Base-by-base conservation (phyloP, 2,797 vertebrate species). In the Xyrichtys novacula region DNA sequence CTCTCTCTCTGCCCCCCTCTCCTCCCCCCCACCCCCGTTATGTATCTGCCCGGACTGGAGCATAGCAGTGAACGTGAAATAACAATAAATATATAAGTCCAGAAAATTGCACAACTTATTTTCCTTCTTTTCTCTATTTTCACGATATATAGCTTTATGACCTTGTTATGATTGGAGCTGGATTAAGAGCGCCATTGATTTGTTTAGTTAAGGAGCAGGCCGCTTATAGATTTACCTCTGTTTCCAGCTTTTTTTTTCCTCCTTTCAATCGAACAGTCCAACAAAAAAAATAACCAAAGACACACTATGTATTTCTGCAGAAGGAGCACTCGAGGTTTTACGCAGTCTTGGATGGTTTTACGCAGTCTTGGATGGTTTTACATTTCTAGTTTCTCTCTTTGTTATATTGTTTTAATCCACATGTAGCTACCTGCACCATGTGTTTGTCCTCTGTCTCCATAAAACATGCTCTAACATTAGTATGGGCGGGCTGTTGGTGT, bases 41-140 rank as follows among this genome's bases (percentile, higher is more conserved):
- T 89, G 78, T 89, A 89, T 86, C 88, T 81, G 75, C 23, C 71
- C 81, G 34, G 53, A 53, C 84, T 83, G 72, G 43, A 86, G 71
- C 59, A 74, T 78, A 78, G 70, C 68, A 76, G 78, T 65, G 86
- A 85, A 86, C 75, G 81, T 90, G 83, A 84, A 90, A 91, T 86
- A 85, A 83, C 86, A 88, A 90, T 86, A 83, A 85, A 84, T n/a
- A 91, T 60, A 87, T 79, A 81, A 74, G 65, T 84, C 70, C 67
- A 83, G 78, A 88, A 85, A 86, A 88, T 71, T 76, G 70, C 80
- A 65, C 68, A 68, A 65, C 63, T 77, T 77, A 17, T 58, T 75
- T 2, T 16, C 6, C 2, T 14, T 59, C 19, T 59, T 67, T 63
- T 64, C 39, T 76, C 19, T 73, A 55, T 85, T 85, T 54, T 28